These are phyloP conservation scores for Characodon lateralis DNA, from an alignment of 2,797 vertebrate genomes.

Conservation along the genomic window DNA sequence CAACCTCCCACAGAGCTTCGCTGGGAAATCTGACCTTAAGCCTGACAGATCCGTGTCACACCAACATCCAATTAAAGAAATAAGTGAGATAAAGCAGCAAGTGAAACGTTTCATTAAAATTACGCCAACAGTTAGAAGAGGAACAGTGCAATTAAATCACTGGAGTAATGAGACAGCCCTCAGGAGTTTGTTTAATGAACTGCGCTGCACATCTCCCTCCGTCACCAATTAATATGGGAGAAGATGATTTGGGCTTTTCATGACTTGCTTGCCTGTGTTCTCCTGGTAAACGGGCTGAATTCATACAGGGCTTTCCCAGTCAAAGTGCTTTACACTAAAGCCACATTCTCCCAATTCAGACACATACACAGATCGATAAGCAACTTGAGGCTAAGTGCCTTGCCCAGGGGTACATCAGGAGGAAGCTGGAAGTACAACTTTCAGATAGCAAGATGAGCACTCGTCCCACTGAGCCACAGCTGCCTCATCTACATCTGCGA, in stretches of 20 bases:
- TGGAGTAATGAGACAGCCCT: conserved; percentile 42
- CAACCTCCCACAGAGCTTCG: conserved; percentile 36
- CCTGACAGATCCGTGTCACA: conserved; percentile 39
- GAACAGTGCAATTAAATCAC: conserved; percentile 69
- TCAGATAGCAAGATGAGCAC: too few relatives aligned
- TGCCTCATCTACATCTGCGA: neutral
- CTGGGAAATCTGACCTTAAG: conserved; percentile 36
- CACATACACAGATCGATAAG: too few relatives aligned
- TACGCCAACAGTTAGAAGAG: conserved; percentile 60
- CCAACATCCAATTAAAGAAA: conserved; percentile 62
- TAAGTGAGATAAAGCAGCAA: conserved; percentile 52
- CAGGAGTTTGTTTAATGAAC: conserved; percentile 69
- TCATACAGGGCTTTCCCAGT: too few relatives aligned
- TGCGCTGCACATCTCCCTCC: conserved; percentile 44
- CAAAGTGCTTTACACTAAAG: too few relatives aligned
- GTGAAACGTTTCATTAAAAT: conserved; percentile 58
- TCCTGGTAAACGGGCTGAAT: too few relatives aligned
- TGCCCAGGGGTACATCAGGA: too few relatives aligned
- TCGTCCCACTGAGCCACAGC: too few relatives aligned
- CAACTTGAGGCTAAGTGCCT: too few relatives aligned
- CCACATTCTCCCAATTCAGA: too few relatives aligned
- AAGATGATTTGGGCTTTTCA: conserved; percentile 53
- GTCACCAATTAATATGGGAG: conserved; percentile 61
- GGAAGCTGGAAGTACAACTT: too few relatives aligned
- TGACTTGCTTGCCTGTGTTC: conserved; percentile 22